phyloP scores from a whole-genome alignment of 2,113 vertebrate genomes.

The Cranoglanis bouderius region DNA sequence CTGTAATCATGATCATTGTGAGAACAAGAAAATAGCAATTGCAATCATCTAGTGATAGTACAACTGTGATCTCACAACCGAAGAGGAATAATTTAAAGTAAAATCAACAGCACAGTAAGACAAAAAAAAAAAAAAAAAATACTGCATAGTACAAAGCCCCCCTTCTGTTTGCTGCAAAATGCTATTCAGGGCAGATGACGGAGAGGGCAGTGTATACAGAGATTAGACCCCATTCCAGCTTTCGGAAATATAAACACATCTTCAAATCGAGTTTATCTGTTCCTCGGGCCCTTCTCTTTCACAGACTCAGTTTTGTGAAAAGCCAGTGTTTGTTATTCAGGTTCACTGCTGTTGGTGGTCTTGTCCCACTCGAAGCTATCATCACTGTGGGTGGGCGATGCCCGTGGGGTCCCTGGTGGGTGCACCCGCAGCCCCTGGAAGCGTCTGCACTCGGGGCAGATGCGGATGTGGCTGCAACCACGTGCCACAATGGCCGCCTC shows the following conservation, averaged over 20 bases:
- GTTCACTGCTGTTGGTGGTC: conserved; percentile 93
- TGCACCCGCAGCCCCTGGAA: conserved; percentile 89
- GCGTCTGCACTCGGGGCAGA: conserved; percentile 93
- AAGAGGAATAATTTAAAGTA: conserved; percentile 73
- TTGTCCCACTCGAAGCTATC: conserved; percentile 97
- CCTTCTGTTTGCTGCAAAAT: conserved; percentile 56
- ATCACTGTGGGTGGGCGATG: conserved; percentile 85
- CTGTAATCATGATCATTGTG: conserved; percentile 52
- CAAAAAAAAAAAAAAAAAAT: conserved; percentile 69
- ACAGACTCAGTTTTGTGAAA: neutral
- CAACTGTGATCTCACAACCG: conserved; percentile 62
- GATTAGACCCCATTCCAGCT: conserved; percentile 38
- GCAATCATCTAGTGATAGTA: conserved; percentile 55
- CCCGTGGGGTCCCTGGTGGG: conserved; percentile 64
- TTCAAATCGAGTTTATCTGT: neutral
- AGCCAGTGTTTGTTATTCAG: conserved; percentile 77
- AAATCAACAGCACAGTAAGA: conserved; percentile 60
- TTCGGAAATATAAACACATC: conserved; percentile 32
- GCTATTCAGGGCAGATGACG: conserved; percentile 49
- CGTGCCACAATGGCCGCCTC: conserved; percentile 88
- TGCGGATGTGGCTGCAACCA: conserved; percentile 92
- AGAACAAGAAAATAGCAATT: conserved; percentile 71
- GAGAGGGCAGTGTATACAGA: conserved; percentile 65
- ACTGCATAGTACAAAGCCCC: conserved; percentile 79
- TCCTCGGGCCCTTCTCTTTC: neutral